Evolutionary conservation across 2,888 invertebrate species (phyloP).

Genomic region (Cosmia pyralina): DNA sequence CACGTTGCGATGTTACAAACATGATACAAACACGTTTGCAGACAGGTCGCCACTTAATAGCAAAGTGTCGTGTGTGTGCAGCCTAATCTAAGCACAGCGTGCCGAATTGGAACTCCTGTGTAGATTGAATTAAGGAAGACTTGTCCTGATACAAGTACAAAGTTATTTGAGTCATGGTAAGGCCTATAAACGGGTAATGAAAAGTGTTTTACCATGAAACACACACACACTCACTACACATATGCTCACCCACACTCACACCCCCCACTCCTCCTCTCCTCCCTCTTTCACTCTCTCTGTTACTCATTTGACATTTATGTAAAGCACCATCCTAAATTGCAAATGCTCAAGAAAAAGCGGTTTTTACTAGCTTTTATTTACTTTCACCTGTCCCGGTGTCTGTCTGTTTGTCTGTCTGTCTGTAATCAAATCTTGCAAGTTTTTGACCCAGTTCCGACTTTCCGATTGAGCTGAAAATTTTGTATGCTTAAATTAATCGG

Average conservation of each 20-base stretch:
- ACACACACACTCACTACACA: too few species aligned
- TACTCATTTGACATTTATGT: not conserved
- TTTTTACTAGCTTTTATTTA: not conserved
- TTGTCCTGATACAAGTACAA: not conserved
- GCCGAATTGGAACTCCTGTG: constrained; percentile 72
- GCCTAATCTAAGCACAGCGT: constrained; percentile 65
- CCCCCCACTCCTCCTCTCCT: too few species aligned
- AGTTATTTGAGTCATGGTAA: not conserved
- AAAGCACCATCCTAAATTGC: not conserved
- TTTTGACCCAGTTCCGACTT: too few species aligned
- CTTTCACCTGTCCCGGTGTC: too few species aligned
- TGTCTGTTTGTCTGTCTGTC: too few species aligned
- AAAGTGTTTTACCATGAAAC: not conserved
- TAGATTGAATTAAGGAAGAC: constrained; percentile 14
- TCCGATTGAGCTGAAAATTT: too few species aligned
- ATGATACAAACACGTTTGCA: constrained; percentile 65
- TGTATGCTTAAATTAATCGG: too few species aligned
- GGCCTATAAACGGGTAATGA: not conserved
- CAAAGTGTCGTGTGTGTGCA: constrained; percentile 63
- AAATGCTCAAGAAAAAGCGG: not conserved
- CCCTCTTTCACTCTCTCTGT: too few species aligned
- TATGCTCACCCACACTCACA: too few species aligned
- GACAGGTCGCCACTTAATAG: constrained; percentile 69
- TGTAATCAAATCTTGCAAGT: too few species aligned
- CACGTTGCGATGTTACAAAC: constrained; percentile 37